Base-by-base conservation (phyloP, 2,888 invertebrate species). In the Diabrotica balteata region DNA sequence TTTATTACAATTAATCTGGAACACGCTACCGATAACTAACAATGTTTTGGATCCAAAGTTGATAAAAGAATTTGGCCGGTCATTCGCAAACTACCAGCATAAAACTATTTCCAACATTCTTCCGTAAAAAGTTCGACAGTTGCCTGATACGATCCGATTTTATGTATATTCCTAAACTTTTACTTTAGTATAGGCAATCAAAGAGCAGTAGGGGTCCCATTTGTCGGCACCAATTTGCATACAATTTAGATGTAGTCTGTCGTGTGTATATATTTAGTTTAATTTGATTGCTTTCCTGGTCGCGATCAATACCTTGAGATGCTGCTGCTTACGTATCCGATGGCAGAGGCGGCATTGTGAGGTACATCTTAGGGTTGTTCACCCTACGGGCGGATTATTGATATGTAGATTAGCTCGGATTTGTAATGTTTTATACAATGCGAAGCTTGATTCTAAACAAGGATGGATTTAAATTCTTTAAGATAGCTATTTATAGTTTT, bases 171-270 rank as follows among this genome's bases (percentile, higher is more conserved):
- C 45, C 17, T 10, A 59, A 58, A 52, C 63, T 54, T 63, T 55
- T 53, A 53, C 59, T 59, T 46, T 59, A 55, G 49, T 59, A 57
- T 63, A 45, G 58, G 58, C 63, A 63, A 63, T 63, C 55, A 63
- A 57, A 58, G 61, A 69, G 66, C 68, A 66, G 68, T 64, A 66
- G 70, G 66, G 68, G 58, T 69, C 61, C 57, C 58, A 74, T 64
- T 75, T 76, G 77, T 76, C 75, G 76, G 75, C 75, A 63, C 63
- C 67, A 72, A 77, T 76, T 77, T 76, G 75, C 75, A 77, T 77
- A 72, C 67, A 70, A 76, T 75, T 77, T 67, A 67, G 73, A 66
- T 74, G 73, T 70, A 66, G 51, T 50, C 51, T 61, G 60, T 64
- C 55, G 55, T 57, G 55, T 57, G 55, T 57, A 57, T 57, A 57